These are phyloP conservation scores for Sclerurus mexicanus DNA, from an alignment of 2,113 vertebrate genomes.

Conservation along the genomic window DNA sequence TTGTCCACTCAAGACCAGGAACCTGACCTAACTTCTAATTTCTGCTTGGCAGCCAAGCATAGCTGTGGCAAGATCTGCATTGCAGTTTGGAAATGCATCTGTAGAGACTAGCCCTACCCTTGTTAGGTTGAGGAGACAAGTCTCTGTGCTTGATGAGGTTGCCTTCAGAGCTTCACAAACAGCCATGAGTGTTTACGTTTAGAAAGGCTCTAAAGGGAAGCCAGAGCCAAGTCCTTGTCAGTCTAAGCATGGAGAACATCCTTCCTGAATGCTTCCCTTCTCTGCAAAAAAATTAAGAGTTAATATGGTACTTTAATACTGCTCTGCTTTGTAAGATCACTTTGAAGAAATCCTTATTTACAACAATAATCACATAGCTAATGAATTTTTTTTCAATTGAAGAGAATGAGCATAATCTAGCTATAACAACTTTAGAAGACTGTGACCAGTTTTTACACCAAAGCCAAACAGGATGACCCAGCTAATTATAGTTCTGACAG, in stretches of 20 bases:
- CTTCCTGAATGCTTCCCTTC: neutral
- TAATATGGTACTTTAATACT: neutral
- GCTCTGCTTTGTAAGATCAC: neutral
- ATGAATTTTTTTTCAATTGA: neutral
- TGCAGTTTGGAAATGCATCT: neutral
- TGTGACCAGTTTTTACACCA: neutral
- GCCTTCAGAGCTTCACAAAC: neutral
- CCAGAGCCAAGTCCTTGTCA: neutral
- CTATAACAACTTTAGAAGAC: neutral
- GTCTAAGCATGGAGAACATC: neutral
- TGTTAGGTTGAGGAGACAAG: neutral
- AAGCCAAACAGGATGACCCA: neutral
- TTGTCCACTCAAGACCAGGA: neutral
- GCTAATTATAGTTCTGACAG: neutral
- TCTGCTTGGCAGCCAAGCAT: neutral
- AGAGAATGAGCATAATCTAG: neutral
- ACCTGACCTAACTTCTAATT: neutral
- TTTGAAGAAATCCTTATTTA: conserved; percentile 15
- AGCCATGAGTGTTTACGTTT: neutral
- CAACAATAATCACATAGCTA: neutral
- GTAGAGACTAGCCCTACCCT: neutral
- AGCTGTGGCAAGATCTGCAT: neutral
- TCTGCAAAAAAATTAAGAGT: neutral
- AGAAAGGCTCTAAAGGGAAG: neutral
- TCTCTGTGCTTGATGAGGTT: neutral